Percentiles rank a stretch among this genome's conserved stretches.
Evolutionary conservation across 2,113 vertebrate species (phyloP).

Genomic region (Myotis davidii): DNA sequence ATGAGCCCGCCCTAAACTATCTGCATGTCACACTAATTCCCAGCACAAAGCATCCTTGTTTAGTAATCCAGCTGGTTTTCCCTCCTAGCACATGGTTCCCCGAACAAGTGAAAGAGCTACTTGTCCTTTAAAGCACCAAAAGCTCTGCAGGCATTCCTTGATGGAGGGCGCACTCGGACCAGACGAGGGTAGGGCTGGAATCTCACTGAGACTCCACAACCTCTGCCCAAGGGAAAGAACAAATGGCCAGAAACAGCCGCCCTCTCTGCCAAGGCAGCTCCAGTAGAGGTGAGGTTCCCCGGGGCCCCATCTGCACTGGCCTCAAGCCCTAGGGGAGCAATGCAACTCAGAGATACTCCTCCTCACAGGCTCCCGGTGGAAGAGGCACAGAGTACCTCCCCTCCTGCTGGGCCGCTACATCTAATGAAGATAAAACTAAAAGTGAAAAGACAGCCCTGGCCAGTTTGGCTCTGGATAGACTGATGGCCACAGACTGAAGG

Average conservation of each 20-base stretch:
- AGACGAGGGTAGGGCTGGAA: background rate
- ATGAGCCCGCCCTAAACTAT: background rate
- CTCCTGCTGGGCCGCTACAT: background rate
- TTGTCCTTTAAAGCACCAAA: background rate
- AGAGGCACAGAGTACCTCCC: background rate
- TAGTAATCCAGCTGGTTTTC: background rate
- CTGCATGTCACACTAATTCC: background rate
- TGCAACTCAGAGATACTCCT: background rate
- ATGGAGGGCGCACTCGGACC: background rate
- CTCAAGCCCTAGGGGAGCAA: background rate
- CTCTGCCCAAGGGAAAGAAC: background rate
- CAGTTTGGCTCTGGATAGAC: no score
- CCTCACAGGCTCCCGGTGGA: background rate
- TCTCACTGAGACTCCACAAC: background rate
- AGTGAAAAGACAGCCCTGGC: background rate
- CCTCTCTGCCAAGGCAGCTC: background rate
- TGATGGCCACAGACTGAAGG: no score
- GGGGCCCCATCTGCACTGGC: background rate
- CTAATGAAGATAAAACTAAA: background rate
- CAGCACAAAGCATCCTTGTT: background rate
- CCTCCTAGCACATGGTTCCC: background rate
- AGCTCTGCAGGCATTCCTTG: background rate
- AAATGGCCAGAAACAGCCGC: background rate
- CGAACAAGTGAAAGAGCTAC: background rate
- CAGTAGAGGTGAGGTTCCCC: accelerated